Conservation (phyloP, 2,888 invertebrate species). For the Rhingia rostrata region DNA sequence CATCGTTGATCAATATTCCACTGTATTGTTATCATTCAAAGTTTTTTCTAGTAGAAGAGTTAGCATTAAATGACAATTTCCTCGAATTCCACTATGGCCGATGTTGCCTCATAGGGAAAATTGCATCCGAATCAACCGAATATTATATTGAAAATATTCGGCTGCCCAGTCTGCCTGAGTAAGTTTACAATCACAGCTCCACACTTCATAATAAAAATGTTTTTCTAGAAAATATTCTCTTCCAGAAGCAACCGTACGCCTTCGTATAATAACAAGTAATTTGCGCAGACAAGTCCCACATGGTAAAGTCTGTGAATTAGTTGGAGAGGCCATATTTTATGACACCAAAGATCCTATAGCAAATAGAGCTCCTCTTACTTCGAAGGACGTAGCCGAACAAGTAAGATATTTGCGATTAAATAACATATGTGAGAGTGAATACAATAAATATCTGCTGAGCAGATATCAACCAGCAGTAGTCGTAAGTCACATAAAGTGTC, state of each 20-base stretch:
- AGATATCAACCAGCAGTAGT: constrained; percentile 77
- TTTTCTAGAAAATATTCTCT: constrained; percentile 76
- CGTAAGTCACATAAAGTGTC: constrained; percentile 76
- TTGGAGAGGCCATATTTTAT: constrained; percentile 78
- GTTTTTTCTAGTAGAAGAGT: constrained; percentile 79
- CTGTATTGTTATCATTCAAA: constrained; percentile 78
- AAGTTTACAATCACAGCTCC: constrained; percentile 34
- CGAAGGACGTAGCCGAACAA: constrained; percentile 76
- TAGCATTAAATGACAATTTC: constrained; percentile 77
- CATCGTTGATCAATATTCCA: constrained; percentile 42
- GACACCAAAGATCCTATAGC: constrained; percentile 74
- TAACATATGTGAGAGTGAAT: constrained; percentile 1
- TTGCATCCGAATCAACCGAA: constrained; percentile 68
- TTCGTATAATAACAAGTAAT: constrained; percentile 76
- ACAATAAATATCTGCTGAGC: constrained; percentile 65
- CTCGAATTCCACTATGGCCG: constrained; percentile 79
- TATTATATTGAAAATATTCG: constrained; percentile 78
- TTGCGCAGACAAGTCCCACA: constrained; percentile 18
- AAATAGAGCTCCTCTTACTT: constrained; percentile 73
- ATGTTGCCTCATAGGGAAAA: constrained; percentile 80
- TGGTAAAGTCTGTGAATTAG: constrained; percentile 77
- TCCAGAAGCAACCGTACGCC: constrained; percentile 77
- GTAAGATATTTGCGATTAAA: constrained; percentile 41
- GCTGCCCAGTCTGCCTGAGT: constrained; percentile 78
- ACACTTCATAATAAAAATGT: neutral